Evolutionary conservation across 2,797 vertebrate genomes (phyloP).

Genomic region (Echiichthys vipera): DNA sequence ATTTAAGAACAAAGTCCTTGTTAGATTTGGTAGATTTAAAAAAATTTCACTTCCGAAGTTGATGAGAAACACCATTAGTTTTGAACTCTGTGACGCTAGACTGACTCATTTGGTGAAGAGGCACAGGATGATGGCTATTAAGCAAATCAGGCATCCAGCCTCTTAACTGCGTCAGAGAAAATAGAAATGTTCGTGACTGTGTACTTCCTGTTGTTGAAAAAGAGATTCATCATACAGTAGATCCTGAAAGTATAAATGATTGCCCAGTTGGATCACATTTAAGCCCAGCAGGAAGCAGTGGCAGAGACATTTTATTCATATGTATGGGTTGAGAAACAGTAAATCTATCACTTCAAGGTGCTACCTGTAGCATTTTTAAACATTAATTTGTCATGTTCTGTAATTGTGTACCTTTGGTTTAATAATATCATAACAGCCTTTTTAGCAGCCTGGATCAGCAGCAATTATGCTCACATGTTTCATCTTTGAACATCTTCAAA

Average conservation of each 20-base stretch:
- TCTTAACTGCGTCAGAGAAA: not conserved
- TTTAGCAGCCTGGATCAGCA: constrained; percentile 11
- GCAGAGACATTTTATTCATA: not conserved
- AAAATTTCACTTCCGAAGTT: not conserved
- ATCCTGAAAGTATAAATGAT: constrained; percentile 4
- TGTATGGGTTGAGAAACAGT: constrained; percentile 21
- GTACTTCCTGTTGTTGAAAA: constrained; percentile 15
- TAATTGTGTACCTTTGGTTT: not conserved
- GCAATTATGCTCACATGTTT: not conserved
- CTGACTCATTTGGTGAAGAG: not conserved
- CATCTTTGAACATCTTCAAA: constrained; percentile 15
- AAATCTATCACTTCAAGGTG: constrained; percentile 15
- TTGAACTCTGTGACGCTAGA: not conserved
- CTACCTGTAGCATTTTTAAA: constrained; percentile 16
- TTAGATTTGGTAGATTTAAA: not conserved
- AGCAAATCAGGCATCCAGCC: not conserved
- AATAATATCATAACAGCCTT: not conserved
- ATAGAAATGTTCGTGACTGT: not conserved
- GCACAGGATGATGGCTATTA: not conserved
- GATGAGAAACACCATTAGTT: not conserved
- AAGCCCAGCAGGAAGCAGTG: not conserved
- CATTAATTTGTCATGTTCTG: not conserved
- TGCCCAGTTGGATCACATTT: constrained; percentile 1
- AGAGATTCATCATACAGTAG: not conserved
- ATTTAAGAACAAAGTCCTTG: not conserved